Conservation (phyloP, 2,113 vertebrate species). For the Porphyrio hochstetteri region DNA sequence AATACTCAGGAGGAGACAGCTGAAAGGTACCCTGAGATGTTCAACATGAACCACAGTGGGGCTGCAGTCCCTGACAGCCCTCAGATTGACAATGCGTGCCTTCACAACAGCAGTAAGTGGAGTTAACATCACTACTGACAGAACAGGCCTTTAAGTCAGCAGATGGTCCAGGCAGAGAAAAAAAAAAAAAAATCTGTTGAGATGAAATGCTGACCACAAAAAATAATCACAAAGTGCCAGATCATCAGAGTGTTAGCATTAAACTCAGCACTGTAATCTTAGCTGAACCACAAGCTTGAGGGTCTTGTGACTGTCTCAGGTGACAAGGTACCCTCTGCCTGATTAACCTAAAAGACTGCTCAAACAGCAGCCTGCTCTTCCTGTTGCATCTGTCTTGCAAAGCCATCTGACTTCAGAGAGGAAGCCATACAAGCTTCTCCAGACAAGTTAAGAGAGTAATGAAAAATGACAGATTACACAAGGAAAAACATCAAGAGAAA, state of each 20-base stretch:
- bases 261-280: not conserved
- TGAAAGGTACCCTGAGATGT: not conserved
- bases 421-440: not conserved
- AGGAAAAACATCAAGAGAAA: not conserved
- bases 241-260: not conserved
- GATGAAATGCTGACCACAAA: not conserved
- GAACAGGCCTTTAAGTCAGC: not conserved
- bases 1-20: not conserved
- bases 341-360: not conserved
- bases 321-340: not conserved
- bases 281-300: not conserved
- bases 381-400: not conserved
- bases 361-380: not conserved
- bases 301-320: not conserved
- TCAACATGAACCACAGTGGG: not conserved
- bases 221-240: not conserved
- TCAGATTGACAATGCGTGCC: not conserved
- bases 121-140: not conserved
- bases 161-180: fast-evolving
- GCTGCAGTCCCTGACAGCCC: not conserved
- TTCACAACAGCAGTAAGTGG: not conserved
- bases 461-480: not conserved
- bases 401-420: not conserved
- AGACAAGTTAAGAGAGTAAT: not conserved
- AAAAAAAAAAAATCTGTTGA: not conserved